Conservation (phyloP, 2,113 vertebrate genomes). For the mouse (Mus musculus) region DNA sequence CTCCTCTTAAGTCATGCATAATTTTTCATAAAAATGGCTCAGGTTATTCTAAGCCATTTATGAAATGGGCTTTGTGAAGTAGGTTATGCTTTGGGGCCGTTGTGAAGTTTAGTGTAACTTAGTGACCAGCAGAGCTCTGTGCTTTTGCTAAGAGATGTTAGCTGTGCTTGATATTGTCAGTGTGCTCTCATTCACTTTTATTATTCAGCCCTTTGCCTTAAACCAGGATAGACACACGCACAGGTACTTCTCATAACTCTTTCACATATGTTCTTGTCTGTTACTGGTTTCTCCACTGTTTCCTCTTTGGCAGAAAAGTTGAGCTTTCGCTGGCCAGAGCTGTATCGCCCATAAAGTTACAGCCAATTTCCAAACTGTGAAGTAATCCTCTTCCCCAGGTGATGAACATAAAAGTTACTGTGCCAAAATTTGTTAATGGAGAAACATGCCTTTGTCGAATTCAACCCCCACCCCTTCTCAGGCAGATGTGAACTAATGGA, state of each 20-base stretch:
- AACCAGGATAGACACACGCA: slow-evolving; percentile 52
- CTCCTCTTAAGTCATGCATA: slow-evolving; percentile 39
- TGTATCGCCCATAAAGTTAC: slow-evolving; percentile 63
- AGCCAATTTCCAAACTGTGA: slow-evolving; percentile 52
- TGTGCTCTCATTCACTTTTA: slow-evolving; percentile 67
- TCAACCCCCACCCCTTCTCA: not conserved
- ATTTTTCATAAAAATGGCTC: slow-evolving; percentile 51
- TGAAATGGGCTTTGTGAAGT: slow-evolving; percentile 54
- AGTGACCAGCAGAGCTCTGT: slow-evolving; percentile 61
- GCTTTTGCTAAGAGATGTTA: slow-evolving; percentile 65
- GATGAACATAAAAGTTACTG: slow-evolving; percentile 77
- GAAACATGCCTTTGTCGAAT: slow-evolving; percentile 61
- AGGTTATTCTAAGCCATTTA: slow-evolving; percentile 10
- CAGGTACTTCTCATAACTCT: slow-evolving; percentile 65
- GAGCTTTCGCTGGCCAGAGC: slow-evolving; percentile 59
- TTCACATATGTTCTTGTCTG: slow-evolving; percentile 72
- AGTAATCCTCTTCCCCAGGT: slow-evolving; percentile 67
- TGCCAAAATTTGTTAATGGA: slow-evolving; percentile 80
- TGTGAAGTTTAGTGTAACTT: slow-evolving; percentile 42
- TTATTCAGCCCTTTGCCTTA: slow-evolving; percentile 54
- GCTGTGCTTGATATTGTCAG: slow-evolving; percentile 52
- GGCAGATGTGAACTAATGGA: slow-evolving; percentile 78
- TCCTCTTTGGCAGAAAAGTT: slow-evolving; percentile 64
- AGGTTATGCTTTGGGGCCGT: not conserved
- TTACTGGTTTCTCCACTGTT: slow-evolving; percentile 61